Evolutionary conservation across 2,888 invertebrate species (phyloP).

Genomic region (Ellobium chinense): DNA sequence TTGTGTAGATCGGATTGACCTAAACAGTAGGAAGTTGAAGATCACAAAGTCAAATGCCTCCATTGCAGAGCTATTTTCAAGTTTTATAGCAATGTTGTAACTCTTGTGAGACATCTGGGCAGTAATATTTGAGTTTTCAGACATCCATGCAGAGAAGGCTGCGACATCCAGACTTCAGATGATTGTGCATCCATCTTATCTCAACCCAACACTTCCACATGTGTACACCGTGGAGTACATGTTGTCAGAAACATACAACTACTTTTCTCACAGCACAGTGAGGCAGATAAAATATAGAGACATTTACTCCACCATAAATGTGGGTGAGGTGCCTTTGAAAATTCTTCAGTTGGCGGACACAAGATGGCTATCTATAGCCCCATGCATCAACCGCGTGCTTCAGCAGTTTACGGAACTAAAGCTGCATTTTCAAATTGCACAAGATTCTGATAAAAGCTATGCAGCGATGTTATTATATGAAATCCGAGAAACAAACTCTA

Average conservation of each 20-base stretch:
- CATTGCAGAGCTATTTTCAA: no score
- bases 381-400: not conserved
- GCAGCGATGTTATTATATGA: not conserved
- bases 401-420: not conserved
- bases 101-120: no score
- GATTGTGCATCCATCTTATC: no score
- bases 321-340: not conserved
- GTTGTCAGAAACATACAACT: conserved; percentile 6
- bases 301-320: not conserved
- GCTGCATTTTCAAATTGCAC: not conserved
- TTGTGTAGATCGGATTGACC: no score
- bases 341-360: not conserved
- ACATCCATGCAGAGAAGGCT: no score
- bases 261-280: not conserved
- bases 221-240: conserved; percentile 5
- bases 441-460: not conserved
- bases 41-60: no score
- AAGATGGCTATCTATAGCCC: not conserved
- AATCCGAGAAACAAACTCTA: not conserved
- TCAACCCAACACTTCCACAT: no score
- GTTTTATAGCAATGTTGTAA: no score
- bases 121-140: no score
- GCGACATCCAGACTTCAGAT: no score
- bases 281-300: not conserved
- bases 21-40: no score